Percentiles rank a stretch among this genome's conserved stretches.
These are phyloP conservation scores for Phaetusa simplex DNA, from an alignment of 2,113 vertebrate genomes.

Conservation along the genomic window DNA sequence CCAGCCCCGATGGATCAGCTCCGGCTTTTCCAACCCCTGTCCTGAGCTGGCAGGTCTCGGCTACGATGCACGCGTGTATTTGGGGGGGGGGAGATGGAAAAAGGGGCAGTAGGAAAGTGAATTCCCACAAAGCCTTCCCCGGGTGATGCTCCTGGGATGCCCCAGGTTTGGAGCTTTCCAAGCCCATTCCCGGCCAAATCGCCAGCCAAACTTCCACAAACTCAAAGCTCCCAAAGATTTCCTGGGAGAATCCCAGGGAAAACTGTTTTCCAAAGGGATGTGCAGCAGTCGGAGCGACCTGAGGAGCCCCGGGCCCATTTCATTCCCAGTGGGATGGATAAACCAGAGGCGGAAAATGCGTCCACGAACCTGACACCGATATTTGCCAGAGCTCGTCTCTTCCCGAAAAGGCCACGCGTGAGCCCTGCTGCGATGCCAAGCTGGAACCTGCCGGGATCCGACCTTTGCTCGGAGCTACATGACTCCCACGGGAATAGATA, in stretches of 20 bases:
- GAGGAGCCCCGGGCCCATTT: rapidly evolving
- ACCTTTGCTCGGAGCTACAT: rapidly evolving
- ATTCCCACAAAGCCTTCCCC: background rate
- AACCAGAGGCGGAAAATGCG: background rate
- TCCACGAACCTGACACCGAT: background rate
- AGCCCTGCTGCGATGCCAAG: background rate
- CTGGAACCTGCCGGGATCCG: rapidly evolving
- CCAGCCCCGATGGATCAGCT: background rate
- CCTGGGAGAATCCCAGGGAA: rapidly evolving
- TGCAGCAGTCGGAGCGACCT: background rate
- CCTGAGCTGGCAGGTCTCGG: background rate
- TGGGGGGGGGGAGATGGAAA: background rate
- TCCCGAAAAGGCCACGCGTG: background rate
- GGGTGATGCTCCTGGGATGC: background rate
- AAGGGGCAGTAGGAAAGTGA: rapidly evolving
- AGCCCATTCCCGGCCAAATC: rapidly evolving
- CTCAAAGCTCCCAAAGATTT: background rate
- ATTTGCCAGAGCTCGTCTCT: background rate
- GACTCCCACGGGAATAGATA: background rate
- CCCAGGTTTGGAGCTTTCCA: background rate
- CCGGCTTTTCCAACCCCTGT: background rate
- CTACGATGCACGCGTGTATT: rapidly evolving
- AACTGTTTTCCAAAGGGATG: background rate
- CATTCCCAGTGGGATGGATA: background rate
- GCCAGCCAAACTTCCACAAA: rapidly evolving